Conservation (phyloP, 2,113 vertebrate species). For the Urocitellus parryii region DNA sequence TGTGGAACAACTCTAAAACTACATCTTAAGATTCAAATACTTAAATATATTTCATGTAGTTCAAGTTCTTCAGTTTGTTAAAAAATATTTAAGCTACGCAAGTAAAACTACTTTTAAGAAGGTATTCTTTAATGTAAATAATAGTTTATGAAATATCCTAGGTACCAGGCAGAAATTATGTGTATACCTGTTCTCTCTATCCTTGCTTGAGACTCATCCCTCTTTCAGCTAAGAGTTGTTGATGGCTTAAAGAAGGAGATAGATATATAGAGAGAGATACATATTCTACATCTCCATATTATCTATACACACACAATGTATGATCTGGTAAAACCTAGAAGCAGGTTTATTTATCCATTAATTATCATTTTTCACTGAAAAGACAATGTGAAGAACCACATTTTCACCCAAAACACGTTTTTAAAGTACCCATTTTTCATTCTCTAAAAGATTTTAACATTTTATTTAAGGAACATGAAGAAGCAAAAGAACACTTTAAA, state of each 20-base stretch:
- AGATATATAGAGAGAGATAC: not conserved
- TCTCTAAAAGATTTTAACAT: constrained; percentile 38
- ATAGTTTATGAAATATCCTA: constrained; percentile 31
- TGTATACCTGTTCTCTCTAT: not conserved
- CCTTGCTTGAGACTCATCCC: not conserved
- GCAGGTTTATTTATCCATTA: not conserved
- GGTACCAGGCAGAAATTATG: constrained; percentile 20
- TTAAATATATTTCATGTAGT: constrained; percentile 30
- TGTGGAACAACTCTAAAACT: constrained; percentile 27
- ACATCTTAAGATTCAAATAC: constrained; percentile 60
- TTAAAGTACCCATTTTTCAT: constrained; percentile 42
- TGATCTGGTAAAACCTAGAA: constrained; percentile 45
- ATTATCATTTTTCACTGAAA: constrained; percentile 17
- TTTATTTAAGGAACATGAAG: constrained; percentile 39
- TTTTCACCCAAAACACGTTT: not conserved
- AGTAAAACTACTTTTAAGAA: constrained; percentile 27
- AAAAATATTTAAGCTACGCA: constrained; percentile 54
- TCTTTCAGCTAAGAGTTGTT: constrained; percentile 14
- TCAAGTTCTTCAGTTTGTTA: constrained; percentile 46
- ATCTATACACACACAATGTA: not conserved
- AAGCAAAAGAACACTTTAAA: not conserved
- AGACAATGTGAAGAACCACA: not conserved
- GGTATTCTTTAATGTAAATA: constrained; percentile 44
- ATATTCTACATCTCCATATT: not conserved
- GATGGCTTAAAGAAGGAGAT: not conserved